Base-by-base conservation (phyloP, 2,113 vertebrate species). In the Burhinus bistriatus region DNA sequence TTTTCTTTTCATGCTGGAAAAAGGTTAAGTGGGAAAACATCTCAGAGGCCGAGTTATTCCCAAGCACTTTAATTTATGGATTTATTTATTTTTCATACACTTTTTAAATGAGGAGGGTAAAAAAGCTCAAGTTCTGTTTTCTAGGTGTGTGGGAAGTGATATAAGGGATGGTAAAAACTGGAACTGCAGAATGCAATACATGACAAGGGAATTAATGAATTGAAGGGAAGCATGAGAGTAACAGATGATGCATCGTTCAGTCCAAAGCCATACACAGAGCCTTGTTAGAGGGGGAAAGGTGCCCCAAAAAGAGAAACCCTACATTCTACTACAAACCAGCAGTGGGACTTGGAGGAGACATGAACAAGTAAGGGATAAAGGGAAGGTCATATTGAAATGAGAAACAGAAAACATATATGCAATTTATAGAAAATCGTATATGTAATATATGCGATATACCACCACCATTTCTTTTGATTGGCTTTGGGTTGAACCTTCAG, bases 11-110 rank as follows among this genome's bases (percentile, higher is more conserved):
- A 16, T 25, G 21, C 23, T 73, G 30, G 65, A 65, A 68, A 84
- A 81, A 36, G 29, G 26, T 88, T 78, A 89, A 91, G 29, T 59
- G 30, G 13, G 29, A 93, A 97, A 96, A 85, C 9, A 5, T 64
- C 87, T 72, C 49, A 59, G 58, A 65, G 6, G 29, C 36, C 15
- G 11, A 44, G 27, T 77, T 26, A 91, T 54, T 93, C 57, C 32
- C n/a, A 69, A 58, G 18, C 22, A 69, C 18, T 82, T 93, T 57
- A 38, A 78, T 68, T 82, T 57, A 38, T 68, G 17, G 83, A 9
- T 38, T 66, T 85, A 27, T 65, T 86, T 61, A 42, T 86, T 87
- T 92, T 64, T 49, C 26, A 30, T 47, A 32, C 9, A 12, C 10
- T 54, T 40, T 85, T 85, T 79, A 80, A 89, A 70, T 45, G 21